Conservation (phyloP, 2,113 vertebrate species). For the Telmatochromis brachygnathus region DNA sequence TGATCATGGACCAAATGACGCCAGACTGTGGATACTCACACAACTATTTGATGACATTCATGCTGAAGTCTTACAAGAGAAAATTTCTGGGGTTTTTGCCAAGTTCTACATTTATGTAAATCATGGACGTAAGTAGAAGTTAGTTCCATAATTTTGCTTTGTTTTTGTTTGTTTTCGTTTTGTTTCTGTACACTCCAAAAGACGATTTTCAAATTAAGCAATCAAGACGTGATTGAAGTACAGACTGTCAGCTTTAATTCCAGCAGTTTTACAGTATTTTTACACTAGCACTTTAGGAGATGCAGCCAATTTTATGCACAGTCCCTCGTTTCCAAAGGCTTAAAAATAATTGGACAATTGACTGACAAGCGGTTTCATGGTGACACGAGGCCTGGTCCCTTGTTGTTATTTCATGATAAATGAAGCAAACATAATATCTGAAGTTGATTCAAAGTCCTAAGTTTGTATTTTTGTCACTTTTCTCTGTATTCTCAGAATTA, state of each 20-base stretch:
- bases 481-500: not conserved
- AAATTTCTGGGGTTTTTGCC: not conserved
- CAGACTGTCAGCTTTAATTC: not conserved
- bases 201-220: not conserved
- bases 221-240: not conserved
- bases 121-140: not conserved
- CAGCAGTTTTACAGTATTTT: not conserved
- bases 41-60: not conserved
- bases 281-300: not conserved
- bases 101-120: not conserved
- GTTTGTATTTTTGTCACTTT: not conserved
- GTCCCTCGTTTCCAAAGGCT: not conserved
- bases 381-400: not conserved
- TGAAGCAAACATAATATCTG: not conserved
- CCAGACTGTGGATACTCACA: not conserved
- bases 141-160: not conserved
- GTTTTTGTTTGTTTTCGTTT: not conserved
- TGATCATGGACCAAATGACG: constrained; percentile 43
- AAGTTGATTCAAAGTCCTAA: not conserved
- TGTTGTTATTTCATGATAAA: not conserved
- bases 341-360: not conserved
- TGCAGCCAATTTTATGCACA: not conserved
- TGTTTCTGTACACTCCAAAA: not conserved
- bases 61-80: not conserved
- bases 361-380: not conserved